Evolutionary conservation across 2,113 vertebrate species (phyloP).

Genomic region (Nycticryphes semicollaris): DNA sequence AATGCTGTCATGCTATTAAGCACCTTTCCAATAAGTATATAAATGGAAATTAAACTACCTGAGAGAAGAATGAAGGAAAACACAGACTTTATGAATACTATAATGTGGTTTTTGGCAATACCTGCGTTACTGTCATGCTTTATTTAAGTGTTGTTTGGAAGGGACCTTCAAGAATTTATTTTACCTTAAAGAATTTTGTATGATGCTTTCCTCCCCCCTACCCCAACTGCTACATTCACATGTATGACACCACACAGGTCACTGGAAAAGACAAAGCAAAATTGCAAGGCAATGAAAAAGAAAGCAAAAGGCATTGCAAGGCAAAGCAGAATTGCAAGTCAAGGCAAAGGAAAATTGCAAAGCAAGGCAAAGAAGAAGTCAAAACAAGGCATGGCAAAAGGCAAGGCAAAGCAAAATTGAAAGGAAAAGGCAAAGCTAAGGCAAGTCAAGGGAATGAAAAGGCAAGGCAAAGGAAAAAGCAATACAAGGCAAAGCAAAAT

Average conservation of each 20-base stretch:
- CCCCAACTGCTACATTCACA: accelerated
- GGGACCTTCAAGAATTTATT: not conserved
- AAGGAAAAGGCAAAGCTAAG: too few relatives aligned
- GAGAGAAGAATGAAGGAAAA: not conserved
- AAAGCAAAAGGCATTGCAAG: too few relatives aligned
- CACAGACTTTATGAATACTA: not conserved
- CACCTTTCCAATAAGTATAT: not conserved
- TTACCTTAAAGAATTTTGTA: not conserved
- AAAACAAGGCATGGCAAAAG: too few relatives aligned
- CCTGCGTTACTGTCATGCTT: not conserved
- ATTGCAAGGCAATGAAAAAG: too few relatives aligned
- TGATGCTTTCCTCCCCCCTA: not conserved
- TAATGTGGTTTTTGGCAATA: not conserved
- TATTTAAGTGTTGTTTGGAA: not conserved
- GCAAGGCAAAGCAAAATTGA: too few relatives aligned
- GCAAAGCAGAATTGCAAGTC: too few relatives aligned
- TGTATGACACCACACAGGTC: not conserved
- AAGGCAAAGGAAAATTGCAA: too few relatives aligned
- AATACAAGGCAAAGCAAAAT: too few relatives aligned
- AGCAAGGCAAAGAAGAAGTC: too few relatives aligned
- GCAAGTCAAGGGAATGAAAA: too few relatives aligned
- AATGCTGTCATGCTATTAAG: not conserved
- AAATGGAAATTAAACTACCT: not conserved
- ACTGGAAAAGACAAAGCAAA: too few relatives aligned
- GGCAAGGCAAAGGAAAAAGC: too few relatives aligned